Percentiles rank a stretch among this genome's conserved stretches.
Conservation (phyloP, 2,113 vertebrate species). For the Cryptomyrus ogoouensis region DNA sequence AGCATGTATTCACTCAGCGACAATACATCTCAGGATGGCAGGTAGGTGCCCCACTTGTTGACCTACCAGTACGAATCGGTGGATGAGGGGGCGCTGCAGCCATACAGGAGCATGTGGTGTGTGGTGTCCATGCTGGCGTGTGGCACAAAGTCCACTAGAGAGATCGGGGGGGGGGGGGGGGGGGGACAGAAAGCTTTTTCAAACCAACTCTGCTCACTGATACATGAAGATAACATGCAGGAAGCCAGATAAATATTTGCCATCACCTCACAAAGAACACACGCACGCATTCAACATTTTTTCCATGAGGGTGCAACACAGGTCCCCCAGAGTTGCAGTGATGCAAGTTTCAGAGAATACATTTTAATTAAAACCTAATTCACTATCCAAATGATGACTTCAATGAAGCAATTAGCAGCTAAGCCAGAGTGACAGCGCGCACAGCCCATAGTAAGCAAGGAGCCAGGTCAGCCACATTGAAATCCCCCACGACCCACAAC, state of each 20-base stretch:
- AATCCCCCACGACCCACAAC: neutral
- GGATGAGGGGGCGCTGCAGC: slow-evolving; percentile 80
- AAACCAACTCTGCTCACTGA: neutral
- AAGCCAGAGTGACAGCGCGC: neutral
- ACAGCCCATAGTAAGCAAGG: neutral
- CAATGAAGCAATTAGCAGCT: neutral
- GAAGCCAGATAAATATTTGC: neutral
- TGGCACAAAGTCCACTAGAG: slow-evolving; percentile 89
- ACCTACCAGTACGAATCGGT: slow-evolving; percentile 80
- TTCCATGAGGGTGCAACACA: neutral
- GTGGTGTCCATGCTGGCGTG: slow-evolving; percentile 90
- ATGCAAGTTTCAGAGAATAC: neutral
- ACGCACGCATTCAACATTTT: neutral
- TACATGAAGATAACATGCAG: neutral
- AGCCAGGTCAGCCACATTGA: neutral
- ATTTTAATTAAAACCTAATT: slow-evolving; percentile 10
- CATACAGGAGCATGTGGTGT: slow-evolving; percentile 93
- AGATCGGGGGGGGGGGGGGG: slow-evolving; percentile 37
- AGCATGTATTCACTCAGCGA: neutral
- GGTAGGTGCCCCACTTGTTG: slow-evolving; percentile 14
- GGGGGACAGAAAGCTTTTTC: slow-evolving; percentile 2
- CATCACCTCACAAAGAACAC: neutral
- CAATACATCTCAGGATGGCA: neutral
- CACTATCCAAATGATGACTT: neutral
- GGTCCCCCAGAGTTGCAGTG: neutral